These are phyloP conservation scores for Ammodytes dubius DNA, from an alignment of 2,113 vertebrate species.

Conservation along the genomic window DNA sequence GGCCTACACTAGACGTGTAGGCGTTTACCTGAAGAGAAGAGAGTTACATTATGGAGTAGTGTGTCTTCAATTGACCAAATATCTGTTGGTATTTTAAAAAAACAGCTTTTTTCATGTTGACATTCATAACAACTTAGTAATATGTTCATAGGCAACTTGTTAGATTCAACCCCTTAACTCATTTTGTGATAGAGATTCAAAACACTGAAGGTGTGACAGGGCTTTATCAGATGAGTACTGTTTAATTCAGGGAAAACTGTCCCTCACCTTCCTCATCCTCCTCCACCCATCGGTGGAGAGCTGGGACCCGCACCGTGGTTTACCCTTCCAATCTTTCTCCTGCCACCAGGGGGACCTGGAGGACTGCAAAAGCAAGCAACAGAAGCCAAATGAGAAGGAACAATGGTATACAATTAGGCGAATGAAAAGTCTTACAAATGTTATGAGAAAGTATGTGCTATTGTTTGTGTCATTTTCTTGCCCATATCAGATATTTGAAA, in stretches of 20 bases:
- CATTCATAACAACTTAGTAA: background rate
- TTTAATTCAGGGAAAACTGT: background rate
- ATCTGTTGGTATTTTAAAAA: background rate
- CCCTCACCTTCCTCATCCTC: conserved; percentile 98
- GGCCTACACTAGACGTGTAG: conserved; percentile 90
- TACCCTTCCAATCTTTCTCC: conserved; percentile 93
- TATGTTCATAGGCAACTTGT: background rate
- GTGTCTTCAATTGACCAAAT: background rate
- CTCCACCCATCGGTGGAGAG: conserved; percentile 95
- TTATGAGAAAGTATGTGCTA: background rate
- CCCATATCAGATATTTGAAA: background rate
- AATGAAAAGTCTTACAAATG: background rate
- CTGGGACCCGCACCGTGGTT: conserved; percentile 90
- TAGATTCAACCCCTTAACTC: background rate
- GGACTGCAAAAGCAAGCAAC: conserved; percentile 82
- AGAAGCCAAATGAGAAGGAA: background rate
- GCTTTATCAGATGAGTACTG: background rate
- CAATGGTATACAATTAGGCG: background rate
- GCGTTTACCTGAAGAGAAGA: conserved; percentile 90
- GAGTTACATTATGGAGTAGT: background rate
- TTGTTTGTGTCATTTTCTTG: background rate
- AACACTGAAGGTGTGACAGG: background rate
- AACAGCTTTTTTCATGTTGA: background rate
- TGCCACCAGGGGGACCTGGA: conserved; percentile 91
- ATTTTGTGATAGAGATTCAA: background rate